Evolutionary conservation across 2,113 vertebrate genomes (phyloP), one percentile per base, ranked within the genome.

Genomic region (Mormyrus lacerda): DNA sequence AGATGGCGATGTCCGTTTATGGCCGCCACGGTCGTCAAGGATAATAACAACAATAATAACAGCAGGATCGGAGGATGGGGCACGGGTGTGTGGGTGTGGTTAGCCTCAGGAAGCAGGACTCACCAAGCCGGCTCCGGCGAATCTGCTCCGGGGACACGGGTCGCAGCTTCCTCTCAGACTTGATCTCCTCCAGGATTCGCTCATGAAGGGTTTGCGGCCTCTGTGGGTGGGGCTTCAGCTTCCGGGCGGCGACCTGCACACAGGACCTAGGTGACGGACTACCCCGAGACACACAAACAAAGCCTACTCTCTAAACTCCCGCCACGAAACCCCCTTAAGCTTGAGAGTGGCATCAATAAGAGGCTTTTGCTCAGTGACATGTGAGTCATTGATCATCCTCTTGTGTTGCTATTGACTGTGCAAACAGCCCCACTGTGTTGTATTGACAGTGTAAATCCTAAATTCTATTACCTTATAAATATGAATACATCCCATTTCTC

Each of bases 151-250:
- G 98, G 1, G 98, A 99, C 82, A 99, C 97, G 0, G 98, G 98
- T 19, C 97, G 96, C 11, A 99, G 92, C 91, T 99, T 99, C 92
- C 98, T 95, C 93, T 99, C 98, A 1, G 98, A 93, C 93, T 98
- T 99, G 93, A 99, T 99, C 93, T 97, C 98, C 90, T 98, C 96
- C 91, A 99, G 95, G 91, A 99, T 99, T 90, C 97, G 95, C 89
- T 99, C 98, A 0, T 99, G 98, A 42, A 99, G 96, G n/a, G 97
- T 99, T 24, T 96, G 97, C 47, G 98, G 98, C 89, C 95, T 95
- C 42, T 97, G 96, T 2, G 97, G 95, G 53, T 97, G 98, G 24
- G 98, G 98, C 91, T 99, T 99, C 93, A 99, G 94, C 90, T 99
- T 99, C 88, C 98, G 97, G 61, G 97, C 97, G 0, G 98, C 96